Evolutionary conservation across 2,113 vertebrate species (phyloP), one percentile per base, ranked within the genome.

Genomic region (Otus sunia): DNA sequence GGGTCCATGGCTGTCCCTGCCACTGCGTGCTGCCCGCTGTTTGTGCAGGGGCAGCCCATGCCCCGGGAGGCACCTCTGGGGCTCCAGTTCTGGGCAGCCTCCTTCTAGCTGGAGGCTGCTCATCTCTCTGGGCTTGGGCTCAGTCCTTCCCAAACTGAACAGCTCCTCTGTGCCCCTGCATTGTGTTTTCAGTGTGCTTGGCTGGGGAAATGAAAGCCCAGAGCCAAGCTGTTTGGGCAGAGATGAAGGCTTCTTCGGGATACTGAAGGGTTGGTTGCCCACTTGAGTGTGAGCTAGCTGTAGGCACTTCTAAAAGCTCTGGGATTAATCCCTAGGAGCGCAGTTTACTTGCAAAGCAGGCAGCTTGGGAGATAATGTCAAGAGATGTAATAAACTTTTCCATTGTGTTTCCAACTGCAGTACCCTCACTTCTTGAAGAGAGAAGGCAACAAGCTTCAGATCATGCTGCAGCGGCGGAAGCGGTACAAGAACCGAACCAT

Each of bases 351-450:
- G 4, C 45, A 75, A 60, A 39, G 26, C 43, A 43, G 59, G 43
- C n/a, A 62, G 25, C 64, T 71, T 58, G 32, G 37, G 52, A 77
- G 36, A 41, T 20, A 50, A 3, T 11, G 20, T 39, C 36, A 37
- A 52, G 66, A 74, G 37, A 26, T 3, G 0, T 83, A 71, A 50
- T 67, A 10, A 92, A n/a, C 18, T 47, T 76, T 49, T 10, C 6
- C 12, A 4, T 79, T 88, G 17, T 91, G 52, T 83, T 93, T 88
- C 86, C 45, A 45, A 59, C 71, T 2, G 4, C 97, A 99, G 99
- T 99, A 99, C 66, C 99, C 99, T 50, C 99, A 99, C 96, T 99
- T 99, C 97, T 88, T 99, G 94, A 99, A 99, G 86, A 98, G 99
- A 75, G 99, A 99, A 82, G 99, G 99, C 63, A 99, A 99, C 98